Evolutionary conservation across 2,113 vertebrate species (phyloP).

Genomic region (Emydocephalus ijimae): DNA sequence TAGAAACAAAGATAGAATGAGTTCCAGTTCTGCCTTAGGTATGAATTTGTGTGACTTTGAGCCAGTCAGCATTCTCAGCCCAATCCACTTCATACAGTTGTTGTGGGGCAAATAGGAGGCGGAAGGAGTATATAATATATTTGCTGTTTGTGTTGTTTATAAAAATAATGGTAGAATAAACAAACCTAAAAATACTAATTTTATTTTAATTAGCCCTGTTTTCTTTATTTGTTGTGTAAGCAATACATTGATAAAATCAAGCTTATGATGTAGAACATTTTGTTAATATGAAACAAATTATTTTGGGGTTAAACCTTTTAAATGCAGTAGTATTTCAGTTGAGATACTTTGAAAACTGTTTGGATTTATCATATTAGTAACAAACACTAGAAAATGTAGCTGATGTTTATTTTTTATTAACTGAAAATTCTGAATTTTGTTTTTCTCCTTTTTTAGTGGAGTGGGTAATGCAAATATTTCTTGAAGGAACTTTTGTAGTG

Average conservation of each 20-base stretch:
- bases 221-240: background rate
- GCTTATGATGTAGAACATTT: slow-evolving; percentile 7
- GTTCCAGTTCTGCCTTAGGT: background rate
- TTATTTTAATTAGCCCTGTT: background rate
- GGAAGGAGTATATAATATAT: background rate
- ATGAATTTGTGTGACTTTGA: background rate
- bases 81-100: background rate
- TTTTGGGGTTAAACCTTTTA: slow-evolving; percentile 4
- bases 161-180: background rate
- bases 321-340: background rate
- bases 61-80: background rate
- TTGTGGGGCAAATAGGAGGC: too few species aligned
- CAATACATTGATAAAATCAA: background rate
- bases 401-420: background rate
- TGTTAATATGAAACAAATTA: background rate
- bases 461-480: background rate
- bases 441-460: background rate
- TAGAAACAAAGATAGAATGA: background rate
- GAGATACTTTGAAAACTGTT: slow-evolving; percentile 2
- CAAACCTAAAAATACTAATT: background rate
- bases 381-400: background rate
- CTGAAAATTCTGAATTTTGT: background rate
- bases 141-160: background rate
- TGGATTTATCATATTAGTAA: background rate
- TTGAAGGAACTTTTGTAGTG: background rate